These are phyloP conservation scores for Clupea harengus DNA, from an alignment of 2,113 vertebrate species.

Conservation along the genomic window DNA sequence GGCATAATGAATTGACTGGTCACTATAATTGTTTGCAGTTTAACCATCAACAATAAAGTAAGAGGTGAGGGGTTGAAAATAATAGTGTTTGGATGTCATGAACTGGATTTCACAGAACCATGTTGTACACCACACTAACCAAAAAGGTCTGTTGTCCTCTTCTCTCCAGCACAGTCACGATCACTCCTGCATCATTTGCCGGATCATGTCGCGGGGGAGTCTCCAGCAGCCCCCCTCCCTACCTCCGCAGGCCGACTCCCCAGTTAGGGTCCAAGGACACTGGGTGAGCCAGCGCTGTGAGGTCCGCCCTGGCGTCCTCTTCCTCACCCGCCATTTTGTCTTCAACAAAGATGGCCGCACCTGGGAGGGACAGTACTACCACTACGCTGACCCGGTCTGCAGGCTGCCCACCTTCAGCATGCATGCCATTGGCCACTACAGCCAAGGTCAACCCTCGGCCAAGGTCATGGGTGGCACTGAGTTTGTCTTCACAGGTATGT, in stretches of 20 bases:
- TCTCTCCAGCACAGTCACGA: constrained; percentile 71
- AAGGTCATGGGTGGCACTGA: constrained; percentile 82
- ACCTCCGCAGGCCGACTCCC: constrained; percentile 74
- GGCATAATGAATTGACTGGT: background rate
- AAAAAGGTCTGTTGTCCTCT: background rate
- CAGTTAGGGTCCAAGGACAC: constrained; percentile 78
- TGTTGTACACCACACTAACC: background rate
- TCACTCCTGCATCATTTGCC: constrained; percentile 70
- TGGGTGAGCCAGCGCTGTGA: constrained; percentile 87
- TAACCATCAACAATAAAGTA: background rate
- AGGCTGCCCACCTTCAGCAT: constrained; percentile 85
- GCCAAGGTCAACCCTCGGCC: constrained; percentile 75
- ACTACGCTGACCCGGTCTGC: constrained; percentile 84
- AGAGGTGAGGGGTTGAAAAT: background rate
- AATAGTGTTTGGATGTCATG: background rate
- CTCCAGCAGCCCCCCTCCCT: constrained; percentile 79
- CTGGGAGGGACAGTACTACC: constrained; percentile 86
- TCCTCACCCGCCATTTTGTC: constrained; percentile 85
- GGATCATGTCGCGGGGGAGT: constrained; percentile 77
- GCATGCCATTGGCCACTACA: constrained; percentile 82
- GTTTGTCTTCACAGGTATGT: constrained; percentile 85
- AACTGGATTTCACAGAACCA: background rate
- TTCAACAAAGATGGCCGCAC: constrained; percentile 82
- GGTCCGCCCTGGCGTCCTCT: constrained; percentile 82
- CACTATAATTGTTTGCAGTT: background rate